Evolutionary conservation across 2,797 vertebrate species (phyloP), one percentile per base, ranked within the genome.

Genomic region (Setipinna tenuifilis): DNA sequence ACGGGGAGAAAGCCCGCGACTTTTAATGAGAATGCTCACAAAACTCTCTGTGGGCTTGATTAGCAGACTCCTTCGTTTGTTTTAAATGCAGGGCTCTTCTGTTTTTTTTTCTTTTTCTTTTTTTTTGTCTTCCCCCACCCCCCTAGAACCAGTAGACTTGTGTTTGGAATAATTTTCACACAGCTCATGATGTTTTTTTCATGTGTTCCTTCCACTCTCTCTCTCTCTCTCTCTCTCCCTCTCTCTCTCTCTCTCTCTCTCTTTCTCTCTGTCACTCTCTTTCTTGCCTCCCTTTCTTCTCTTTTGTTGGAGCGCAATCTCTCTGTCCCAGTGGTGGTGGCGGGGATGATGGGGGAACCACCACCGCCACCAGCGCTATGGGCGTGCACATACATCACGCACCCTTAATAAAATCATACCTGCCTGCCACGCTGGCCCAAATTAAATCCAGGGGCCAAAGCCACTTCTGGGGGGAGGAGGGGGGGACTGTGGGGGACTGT

Each of bases 391-490:
- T 78, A 25, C 71, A 78, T 78, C 71, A 78, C 35, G 31, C 16
- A 31, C 4, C 71, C 35, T 78, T 78, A 78, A 87, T 85, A 83
- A 71, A 68, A n/a, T 88, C 93, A 84, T 86, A 54, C 83, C 35
- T 61, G 54, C 83, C 28, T 61, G 54, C 81, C n/a, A 14, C 44
- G 82, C 48, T 62, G 75, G 50, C 31, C 71, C 83, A 87, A 87
- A 88, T 89, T 87, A 86, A 86, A 85, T 84, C 84, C 83, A 54
- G 84, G 21, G 61, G 86, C 84, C 82, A 87, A 83, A 82, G 7
- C 71, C 50, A 89, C 75, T 87, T 80, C 83, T 82, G 84, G 85
- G 62, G 9, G 65, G 81, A 0, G 31, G 14, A 14, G 31, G 25
- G 14, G 2, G 2, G 16, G 83, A 84, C 89, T 84, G 50, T 54